Evolutionary conservation across 1,140 invertebrate genomes (phyloP).

Genomic region (Habropoda laboriosa): DNA sequence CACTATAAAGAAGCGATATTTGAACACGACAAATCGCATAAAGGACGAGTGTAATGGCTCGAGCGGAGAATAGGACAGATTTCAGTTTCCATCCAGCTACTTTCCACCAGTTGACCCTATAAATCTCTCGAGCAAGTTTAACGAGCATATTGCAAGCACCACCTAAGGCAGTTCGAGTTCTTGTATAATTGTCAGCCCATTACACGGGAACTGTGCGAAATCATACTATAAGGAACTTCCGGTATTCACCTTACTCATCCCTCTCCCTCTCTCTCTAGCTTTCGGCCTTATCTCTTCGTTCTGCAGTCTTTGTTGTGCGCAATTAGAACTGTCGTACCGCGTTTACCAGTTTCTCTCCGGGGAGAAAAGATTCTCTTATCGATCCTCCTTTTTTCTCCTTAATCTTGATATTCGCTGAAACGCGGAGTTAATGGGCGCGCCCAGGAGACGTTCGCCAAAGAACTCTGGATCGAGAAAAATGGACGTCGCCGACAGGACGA

Average conservation of each 20-base stretch:
- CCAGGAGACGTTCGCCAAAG: too few relatives aligned
- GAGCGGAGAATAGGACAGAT: not conserved
- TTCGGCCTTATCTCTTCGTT: not conserved
- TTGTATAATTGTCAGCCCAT: constrained; percentile 24
- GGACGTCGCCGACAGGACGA: constrained; percentile 35
- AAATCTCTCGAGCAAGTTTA: constrained; percentile 17
- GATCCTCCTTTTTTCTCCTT: not conserved
- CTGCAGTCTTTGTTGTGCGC: not conserved
- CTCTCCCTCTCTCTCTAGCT: not conserved
- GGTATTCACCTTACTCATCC: not conserved
- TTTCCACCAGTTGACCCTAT: not conserved
- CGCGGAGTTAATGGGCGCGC: constrained; percentile 49
- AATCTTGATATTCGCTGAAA: constrained; percentile 24
- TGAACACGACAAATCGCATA: too few relatives aligned
- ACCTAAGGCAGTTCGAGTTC: not conserved
- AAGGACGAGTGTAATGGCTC: not conserved
- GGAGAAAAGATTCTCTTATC: not conserved
- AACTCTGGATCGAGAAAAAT: constrained; percentile 44
- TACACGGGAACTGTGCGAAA: constrained; percentile 3
- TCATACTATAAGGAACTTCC: not conserved
- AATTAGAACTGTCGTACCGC: not conserved
- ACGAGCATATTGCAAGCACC: constrained; percentile 7
- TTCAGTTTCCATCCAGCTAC: not conserved
- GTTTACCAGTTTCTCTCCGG: too few relatives aligned
- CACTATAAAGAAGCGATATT: too few relatives aligned